These are phyloP conservation scores for Mobula hypostoma DNA, from an alignment of 2,113 vertebrate genomes.

Conservation along the genomic window DNA sequence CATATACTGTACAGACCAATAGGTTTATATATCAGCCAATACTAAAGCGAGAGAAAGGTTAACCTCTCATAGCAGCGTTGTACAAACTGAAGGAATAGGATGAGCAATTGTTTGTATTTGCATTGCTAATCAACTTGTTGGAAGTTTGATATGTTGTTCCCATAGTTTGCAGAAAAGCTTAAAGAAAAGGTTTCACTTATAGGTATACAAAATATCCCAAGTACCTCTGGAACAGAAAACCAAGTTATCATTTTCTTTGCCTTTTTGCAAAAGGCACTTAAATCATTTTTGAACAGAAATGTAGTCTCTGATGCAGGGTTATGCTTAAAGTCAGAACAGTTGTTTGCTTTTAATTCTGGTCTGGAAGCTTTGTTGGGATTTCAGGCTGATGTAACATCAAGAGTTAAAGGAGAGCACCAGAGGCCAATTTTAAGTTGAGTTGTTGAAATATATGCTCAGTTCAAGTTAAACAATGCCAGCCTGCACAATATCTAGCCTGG, in stretches of 20 bases:
- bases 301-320: slow-evolving; percentile 36
- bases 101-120: not conserved
- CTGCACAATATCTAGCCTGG: slow-evolving; percentile 58
- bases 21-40: not conserved
- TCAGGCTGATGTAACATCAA: slow-evolving; percentile 58
- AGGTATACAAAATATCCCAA: not conserved
- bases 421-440: slow-evolving; percentile 56
- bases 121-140: not conserved
- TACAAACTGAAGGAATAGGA: not conserved
- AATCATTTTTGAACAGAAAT: not conserved
- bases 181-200: too few species aligned
- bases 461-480: slow-evolving; percentile 65
- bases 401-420: slow-evolving; percentile 58
- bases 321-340: slow-evolving; percentile 41
- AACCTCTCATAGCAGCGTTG: not conserved
- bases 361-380: slow-evolving; percentile 45
- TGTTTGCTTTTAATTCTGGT: slow-evolving; percentile 35
- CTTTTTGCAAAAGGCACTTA: not conserved
- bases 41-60: too few species aligned
- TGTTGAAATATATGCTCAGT: slow-evolving; percentile 63
- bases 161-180: not conserved
- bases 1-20: not conserved
- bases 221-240: not conserved
- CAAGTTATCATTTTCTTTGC: not conserved
- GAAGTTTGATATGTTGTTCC: not conserved